Base-by-base conservation (phyloP, 2,797 vertebrate genomes). In the Anguilla marmorata region DNA sequence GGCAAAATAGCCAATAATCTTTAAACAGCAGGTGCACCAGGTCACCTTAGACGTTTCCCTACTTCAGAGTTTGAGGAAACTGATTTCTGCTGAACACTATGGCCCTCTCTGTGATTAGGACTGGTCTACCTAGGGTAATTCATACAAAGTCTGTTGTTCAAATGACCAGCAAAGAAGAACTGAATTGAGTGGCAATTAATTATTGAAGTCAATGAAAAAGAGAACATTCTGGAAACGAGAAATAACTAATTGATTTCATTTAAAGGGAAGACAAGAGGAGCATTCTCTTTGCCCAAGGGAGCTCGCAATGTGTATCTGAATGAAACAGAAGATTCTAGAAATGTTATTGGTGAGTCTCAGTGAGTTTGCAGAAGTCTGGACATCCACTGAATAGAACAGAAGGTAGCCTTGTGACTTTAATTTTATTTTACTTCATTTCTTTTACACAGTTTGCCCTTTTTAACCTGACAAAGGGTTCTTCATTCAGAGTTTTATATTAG, bases 241-340 rank as follows among this genome's bases (percentile, higher is more conserved):
- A 88, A 94, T 97, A 96, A 97, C 91, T 85, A 86, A 91, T 92
- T 87, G 52, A 33, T 85, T 97, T 97, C 87, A 93, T 80, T 97
- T 96, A 89, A 98, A 99, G 97, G 97, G 97, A 97, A 97, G 94
- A 96, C 94, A 7, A 97, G 97, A 96, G 96, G 96, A 94, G 96
- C 96, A 6, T 97, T 99, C 92, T 96, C 94, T 85, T 94, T 99
- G 94, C 97, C 98, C 90, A 98, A 96, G 96, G 97, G 97, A 97
- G 97, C 97, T 90, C 96, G 96, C 91, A 97, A 96, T 95, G 93
- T 98, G 93, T 97, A 96, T 95, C 95, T 98, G 92, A 98, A 96
- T 96, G 97, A 98, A 96, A 97, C 94, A 0, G 97, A 97, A 91
- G 96, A 97, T 87, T 95, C 94, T 96, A 97, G 96, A 96, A 98